A percentile compares a stretch with the other conserved stretches of the same genome.
These are phyloP conservation scores for Hoplodrina ambigua DNA, from an alignment of 2,888 invertebrate species.

Conservation along the genomic window DNA sequence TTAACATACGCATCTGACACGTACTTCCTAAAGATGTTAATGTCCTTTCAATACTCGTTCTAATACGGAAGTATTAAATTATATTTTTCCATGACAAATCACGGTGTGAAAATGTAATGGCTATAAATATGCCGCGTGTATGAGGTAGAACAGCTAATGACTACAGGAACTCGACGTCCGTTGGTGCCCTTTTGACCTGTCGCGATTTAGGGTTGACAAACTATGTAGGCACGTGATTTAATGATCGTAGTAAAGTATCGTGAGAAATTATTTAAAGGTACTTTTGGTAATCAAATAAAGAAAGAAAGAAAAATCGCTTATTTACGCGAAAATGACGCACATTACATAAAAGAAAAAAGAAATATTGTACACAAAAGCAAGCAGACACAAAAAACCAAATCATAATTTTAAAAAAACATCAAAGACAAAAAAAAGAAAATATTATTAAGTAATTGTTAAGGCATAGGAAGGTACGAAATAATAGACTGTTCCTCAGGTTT, in stretches of 20 bases:
- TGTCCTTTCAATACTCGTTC: constrained; percentile 10
- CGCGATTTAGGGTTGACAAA: constrained; percentile 73
- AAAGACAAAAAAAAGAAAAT: too few species aligned
- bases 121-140: constrained; percentile 43
- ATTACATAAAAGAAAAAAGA: too few species aligned
- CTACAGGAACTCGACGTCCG: constrained; percentile 79
- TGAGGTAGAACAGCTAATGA: constrained; percentile 54
- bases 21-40: constrained; percentile 17
- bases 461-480: too few species aligned
- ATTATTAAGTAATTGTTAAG: too few species aligned
- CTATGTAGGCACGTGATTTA: constrained; percentile 73
- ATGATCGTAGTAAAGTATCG: constrained; percentile 71
- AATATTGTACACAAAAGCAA: too few species aligned
- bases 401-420: too few species aligned
- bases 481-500: too few species aligned
- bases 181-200: constrained; percentile 76
- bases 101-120: constrained; percentile 62
- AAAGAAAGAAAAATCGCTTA: too few species aligned
- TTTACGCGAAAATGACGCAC: too few species aligned
- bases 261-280: constrained; percentile 69
- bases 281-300: constrained; percentile 3
- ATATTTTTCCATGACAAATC: constrained; percentile 44
- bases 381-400: too few species aligned
- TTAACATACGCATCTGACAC: constrained; percentile 4
- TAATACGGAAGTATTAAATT: constrained; percentile 35